Conservation (phyloP, 2,888 invertebrate species). For the Globia sparganii region DNA sequence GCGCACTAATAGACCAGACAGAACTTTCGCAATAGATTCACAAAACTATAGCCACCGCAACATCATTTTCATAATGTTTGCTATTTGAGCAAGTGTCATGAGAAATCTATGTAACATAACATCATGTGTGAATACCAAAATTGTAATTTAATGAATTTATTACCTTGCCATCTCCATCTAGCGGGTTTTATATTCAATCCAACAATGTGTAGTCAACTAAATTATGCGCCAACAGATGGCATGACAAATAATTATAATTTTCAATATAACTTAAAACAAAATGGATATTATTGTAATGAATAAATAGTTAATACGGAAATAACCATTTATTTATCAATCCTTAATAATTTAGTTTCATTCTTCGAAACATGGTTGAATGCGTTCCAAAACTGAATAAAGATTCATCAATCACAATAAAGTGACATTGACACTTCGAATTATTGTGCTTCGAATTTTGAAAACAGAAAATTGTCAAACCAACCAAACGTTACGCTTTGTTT, state of each 20-base stretch:
- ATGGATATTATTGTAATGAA: not conserved
- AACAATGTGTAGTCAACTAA: not conserved
- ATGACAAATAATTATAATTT: not conserved
- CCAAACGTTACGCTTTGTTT: constrained; percentile 21
- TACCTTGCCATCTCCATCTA: constrained; percentile 36
- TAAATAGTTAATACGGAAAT: too few species aligned
- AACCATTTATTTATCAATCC: too few species aligned
- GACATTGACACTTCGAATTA: constrained; percentile 39
- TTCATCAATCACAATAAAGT: not conserved
- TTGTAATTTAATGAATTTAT: not conserved
- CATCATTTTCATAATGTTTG: not conserved
- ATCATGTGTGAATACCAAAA: not conserved
- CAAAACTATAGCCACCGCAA: too few species aligned
- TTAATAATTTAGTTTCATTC: not conserved
- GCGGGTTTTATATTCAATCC: not conserved
- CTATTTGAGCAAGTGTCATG: not conserved
- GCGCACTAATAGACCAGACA: constrained; percentile 28
- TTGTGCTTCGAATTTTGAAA: constrained; percentile 44
- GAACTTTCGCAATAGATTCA: not conserved
- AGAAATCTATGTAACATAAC: not conserved
- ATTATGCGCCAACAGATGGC: constrained; percentile 21
- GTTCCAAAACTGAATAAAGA: not conserved
- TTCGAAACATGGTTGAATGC: not conserved
- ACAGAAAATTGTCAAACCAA: not conserved
- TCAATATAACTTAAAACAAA: not conserved